These are phyloP conservation scores for Pelagia noctiluca DNA, from an alignment of 30 jellyfish, hydroid and myxozoan genomes.

Conservation along the genomic window DNA sequence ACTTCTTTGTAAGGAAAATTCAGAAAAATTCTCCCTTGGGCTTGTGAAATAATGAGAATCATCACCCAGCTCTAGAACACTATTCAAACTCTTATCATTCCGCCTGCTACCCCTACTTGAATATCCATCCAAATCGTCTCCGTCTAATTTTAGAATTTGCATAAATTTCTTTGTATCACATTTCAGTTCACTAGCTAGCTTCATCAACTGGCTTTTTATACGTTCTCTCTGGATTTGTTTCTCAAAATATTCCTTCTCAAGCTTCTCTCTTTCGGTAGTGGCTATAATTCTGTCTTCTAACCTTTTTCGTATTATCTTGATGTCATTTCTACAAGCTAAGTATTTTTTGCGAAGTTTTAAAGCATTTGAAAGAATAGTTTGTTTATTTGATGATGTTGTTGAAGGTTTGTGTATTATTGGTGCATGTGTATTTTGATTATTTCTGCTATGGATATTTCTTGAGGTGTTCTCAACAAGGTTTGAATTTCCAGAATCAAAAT, in stretches of 20 bases:
- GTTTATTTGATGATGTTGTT: not conserved
- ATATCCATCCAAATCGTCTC: not conserved
- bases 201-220: constrained; percentile 9
- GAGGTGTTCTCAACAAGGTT: not conserved
- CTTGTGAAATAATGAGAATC: not conserved
- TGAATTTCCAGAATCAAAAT: no score
- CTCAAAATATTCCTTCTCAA: constrained; percentile 52
- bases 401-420: not conserved
- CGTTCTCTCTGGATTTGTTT: constrained; percentile 36
- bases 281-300: constrained; percentile 22
- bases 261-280: constrained; percentile 10
- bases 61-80: not conserved
- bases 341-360: constrained; percentile 28
- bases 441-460: not conserved
- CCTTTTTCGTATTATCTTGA: not conserved
- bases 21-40: no score
- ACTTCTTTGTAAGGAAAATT: not conserved
- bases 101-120: not conserved
- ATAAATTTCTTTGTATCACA: constrained; percentile 9
- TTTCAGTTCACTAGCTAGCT: constrained; percentile 23
- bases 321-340: constrained; percentile 1
- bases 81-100: not conserved
- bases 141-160: constrained; percentile 1
- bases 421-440: not conserved
- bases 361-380: constrained; percentile 5